Conservation (phyloP, 2,888 invertebrate genomes). For the Pterostichus niger region DNA sequence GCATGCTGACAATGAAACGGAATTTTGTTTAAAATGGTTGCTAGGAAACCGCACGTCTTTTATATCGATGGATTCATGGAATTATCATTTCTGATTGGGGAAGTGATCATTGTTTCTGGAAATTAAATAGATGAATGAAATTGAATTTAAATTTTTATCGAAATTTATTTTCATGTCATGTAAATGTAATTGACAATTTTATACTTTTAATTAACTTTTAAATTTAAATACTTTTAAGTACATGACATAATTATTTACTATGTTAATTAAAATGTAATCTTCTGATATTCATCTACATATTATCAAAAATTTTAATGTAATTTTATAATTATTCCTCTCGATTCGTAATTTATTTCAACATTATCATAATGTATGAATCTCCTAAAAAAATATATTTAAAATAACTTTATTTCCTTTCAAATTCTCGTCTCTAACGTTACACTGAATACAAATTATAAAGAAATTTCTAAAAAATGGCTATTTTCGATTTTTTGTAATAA, state of each 20-base stretch:
- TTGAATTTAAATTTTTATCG: neutral
- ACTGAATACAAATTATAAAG: too few species aligned
- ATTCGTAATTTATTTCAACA: too few species aligned
- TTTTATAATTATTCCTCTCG: neutral
- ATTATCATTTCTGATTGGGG: constrained; percentile 40
- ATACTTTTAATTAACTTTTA: neutral
- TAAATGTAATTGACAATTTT: too few species aligned
- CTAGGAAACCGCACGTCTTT: constrained; percentile 33
- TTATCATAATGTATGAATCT: too few species aligned
- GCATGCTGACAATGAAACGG: constrained; percentile 18
- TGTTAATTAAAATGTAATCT: neutral
- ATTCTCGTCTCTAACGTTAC: too few species aligned
- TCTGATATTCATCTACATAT: neutral
- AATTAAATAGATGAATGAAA: neutral
- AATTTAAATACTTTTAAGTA: neutral
- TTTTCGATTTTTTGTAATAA: too few species aligned
- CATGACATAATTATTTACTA: too few species aligned
- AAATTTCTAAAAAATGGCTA: too few species aligned
- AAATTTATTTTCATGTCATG: neutral
- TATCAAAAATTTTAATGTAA: neutral
- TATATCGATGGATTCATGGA: constrained; percentile 11
- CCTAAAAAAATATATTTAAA: too few species aligned
- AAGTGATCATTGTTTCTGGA: constrained; percentile 16
- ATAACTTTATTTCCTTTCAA: too few species aligned
- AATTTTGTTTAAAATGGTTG: constrained; percentile 50